Base-by-base conservation (phyloP, 2,888 invertebrate genomes). In the Microctonus brassicae region DNA sequence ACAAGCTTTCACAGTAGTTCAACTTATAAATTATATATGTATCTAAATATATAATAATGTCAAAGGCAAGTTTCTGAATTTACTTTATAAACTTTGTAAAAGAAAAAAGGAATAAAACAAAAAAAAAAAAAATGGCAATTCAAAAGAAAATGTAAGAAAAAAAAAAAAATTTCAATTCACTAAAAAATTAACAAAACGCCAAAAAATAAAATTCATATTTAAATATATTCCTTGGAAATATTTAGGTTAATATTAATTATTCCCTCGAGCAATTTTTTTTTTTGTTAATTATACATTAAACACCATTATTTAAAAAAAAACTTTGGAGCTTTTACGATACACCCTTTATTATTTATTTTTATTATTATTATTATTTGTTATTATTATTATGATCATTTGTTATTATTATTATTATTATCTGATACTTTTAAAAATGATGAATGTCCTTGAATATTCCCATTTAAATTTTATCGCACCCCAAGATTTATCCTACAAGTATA, bases 381-480 rank as follows among this genome's bases (percentile, higher is more conserved):
- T 13, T 13, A 42, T 3, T n/a, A 29, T 42, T n/a, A 42, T n/a
- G n/a, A n/a, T n/a, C n/a, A n/a, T n/a, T n/a, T 2, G 20, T 22
- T 24, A 22, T 7, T 22, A 53, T 22, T 7, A 10, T 53, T 24
- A 9, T 3, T 53, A 9, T 24, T 26, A 55, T 26, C 55, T 24
- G n/a, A 55, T 26, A 26, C 1, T 55, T 26, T 36, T 20, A 13
- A 33, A 33, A 33, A 64, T 53, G 53, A 64, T 52, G 22, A 22
- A 52, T 29, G 53, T 64, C 33, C 5, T 36, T 17, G 53, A 53
- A 52, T 53, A n/a, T 33, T 53, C 34, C 22, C 24, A 64, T 64
- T 33, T 22, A 53, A 64, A 52, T 64, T 64, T 64, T 64, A 64
- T 64, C 26, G 53, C 24, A 53, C 64, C 53, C 64, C 33, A 11